Base-by-base conservation (phyloP, 2,888 invertebrate genomes). In the Drosophila leonis region DNA sequence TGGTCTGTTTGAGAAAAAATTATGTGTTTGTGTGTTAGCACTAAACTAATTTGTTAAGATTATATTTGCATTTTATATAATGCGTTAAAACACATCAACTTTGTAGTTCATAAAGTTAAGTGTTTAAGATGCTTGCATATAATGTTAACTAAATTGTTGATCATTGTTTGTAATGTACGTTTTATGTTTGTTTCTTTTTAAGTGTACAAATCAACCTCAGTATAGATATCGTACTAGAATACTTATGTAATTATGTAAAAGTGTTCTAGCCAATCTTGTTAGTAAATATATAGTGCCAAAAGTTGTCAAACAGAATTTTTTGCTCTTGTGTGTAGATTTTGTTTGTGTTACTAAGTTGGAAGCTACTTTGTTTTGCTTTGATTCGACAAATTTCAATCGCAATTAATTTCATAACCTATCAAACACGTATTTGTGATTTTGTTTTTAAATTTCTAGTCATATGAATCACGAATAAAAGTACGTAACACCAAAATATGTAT, bases 1-100 rank as follows among this genome's bases (percentile, higher is more conserved):
- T 88, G 86, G 87, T 91, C 91, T 91, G 90, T 88, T 81, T 90
- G 73, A 88, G 78, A 86, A 79, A 90, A 83, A 88, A 84, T 91
- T 79, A 70, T 82, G 81, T 83, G 74, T 84, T 64, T 80, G 73
- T 83, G 87, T 87, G 88, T 87, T 87, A 87, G 85, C 71, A 69
- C 83, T 89, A 86, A 86, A 82, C 88, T 82, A 86, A 55, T 83
- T 79, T 70, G 76, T 83, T 86, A 79, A 61, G 76, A 63, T 72
- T 87, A 86, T 86, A 77, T 85, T 85, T 85, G 86, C 85, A 85
- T 85, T 88, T 85, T 71, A 12, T 74, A 80, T 88, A 85, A 88
- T 85, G 85, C 88, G 77, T 88, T 85, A 85, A 65, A 83, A 75
- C 83, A 65, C 77, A 61, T 60, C 55, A 72, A 82, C 80, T 73